Percentiles rank a stretch among this genome's conserved stretches.
These are phyloP conservation scores for Drosophila vallismaia DNA, from an alignment of 2,888 invertebrate genomes.

Conservation along the genomic window DNA sequence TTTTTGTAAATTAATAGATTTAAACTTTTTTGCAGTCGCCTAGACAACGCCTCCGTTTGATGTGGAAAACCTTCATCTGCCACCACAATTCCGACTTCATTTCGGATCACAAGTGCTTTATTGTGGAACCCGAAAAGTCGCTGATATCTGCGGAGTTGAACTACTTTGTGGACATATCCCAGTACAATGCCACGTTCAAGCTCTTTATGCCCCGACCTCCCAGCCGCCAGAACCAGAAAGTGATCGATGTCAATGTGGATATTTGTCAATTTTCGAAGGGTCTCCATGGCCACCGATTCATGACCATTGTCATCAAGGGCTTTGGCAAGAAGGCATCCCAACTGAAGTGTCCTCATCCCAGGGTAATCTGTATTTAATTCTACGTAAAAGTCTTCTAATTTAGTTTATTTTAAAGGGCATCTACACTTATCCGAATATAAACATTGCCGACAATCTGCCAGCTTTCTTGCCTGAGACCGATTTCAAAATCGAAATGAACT, in stretches of 20 bases:
- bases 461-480: conserved; percentile 43
- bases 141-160: conserved; percentile 30
- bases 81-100: conserved; percentile 18
- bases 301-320: conserved; percentile 29
- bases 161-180: conserved; percentile 10
- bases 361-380: conserved; percentile 23
- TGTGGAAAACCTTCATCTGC: conserved; percentile 47
- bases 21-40: neutral
- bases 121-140: conserved; percentile 23
- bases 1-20: neutral
- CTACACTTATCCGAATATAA: conserved; percentile 44
- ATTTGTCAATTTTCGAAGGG: conserved; percentile 37
- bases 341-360: conserved; percentile 43
- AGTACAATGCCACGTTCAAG: conserved; percentile 24
- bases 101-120: conserved; percentile 25
- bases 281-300: conserved; percentile 25
- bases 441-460: conserved; percentile 44
- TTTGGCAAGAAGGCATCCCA: conserved; percentile 23
- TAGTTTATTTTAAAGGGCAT: conserved; percentile 40
- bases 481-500: conserved; percentile 44
- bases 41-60: conserved; percentile 22
- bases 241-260: conserved; percentile 41
- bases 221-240: conserved; percentile 16
- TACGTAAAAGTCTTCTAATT: neutral
- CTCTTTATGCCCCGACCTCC: conserved; percentile 7